Conservation (phyloP, 2,797 vertebrate genomes). For the Spinus pinus region DNA sequence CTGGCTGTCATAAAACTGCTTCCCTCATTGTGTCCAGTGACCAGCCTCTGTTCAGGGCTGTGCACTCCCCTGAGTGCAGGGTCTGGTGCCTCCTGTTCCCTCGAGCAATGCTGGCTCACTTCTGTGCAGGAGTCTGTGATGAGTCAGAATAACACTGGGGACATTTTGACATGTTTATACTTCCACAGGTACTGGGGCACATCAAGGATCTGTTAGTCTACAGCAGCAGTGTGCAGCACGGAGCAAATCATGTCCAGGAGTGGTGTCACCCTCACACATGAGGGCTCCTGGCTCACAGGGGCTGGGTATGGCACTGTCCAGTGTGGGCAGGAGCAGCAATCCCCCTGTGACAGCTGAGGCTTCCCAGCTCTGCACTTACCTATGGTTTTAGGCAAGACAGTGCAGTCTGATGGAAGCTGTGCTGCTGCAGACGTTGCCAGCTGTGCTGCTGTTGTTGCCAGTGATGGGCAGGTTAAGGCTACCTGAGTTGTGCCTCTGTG, state of each 20-base stretch:
- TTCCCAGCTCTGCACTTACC: neutral
- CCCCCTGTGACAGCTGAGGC: neutral
- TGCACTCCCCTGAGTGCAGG: neutral
- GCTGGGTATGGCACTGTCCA: rapidly evolving
- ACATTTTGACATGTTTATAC: neutral
- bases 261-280: neutral
- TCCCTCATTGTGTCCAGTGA: neutral
- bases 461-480: neutral
- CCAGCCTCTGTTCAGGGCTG: neutral
- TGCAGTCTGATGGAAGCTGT: neutral
- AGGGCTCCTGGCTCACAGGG: neutral
- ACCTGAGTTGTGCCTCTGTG: neutral
- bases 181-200: neutral
- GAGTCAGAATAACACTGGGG: neutral
- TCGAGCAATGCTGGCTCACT: neutral
- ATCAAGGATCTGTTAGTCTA: neutral
- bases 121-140: neutral
- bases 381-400: neutral
- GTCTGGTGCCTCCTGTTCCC: neutral
- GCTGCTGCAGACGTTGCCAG: neutral
- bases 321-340: neutral
- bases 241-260: neutral
- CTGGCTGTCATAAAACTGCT: neutral
- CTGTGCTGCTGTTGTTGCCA: neutral
- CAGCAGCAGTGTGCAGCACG: neutral